Percentiles rank a stretch among this genome's conserved stretches.
Evolutionary conservation across 1,140 invertebrate genomes (phyloP).

Genomic region (Maconellicoccus hirsutus): DNA sequence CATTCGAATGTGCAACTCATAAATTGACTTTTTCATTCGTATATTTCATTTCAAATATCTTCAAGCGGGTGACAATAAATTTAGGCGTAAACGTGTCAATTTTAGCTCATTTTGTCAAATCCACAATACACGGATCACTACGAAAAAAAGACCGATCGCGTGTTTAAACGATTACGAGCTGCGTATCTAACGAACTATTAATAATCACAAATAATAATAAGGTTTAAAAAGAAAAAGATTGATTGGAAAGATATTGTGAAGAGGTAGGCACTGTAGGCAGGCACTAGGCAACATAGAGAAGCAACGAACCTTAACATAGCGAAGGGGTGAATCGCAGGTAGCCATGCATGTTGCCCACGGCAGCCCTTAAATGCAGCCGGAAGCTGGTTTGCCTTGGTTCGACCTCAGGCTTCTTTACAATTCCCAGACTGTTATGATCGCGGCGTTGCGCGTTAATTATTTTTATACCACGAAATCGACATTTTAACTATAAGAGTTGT

Average conservation of each 20-base stretch:
- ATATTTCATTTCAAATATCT: too few species aligned
- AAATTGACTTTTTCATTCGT: too few species aligned
- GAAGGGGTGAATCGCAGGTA: background rate
- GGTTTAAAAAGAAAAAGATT: slow-evolving; percentile 1
- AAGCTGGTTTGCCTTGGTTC: slow-evolving; percentile 2
- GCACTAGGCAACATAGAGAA: background rate
- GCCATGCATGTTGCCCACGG: background rate
- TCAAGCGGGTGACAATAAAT: too few species aligned
- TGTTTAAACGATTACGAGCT: too few species aligned
- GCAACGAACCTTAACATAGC: background rate
- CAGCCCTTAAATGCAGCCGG: slow-evolving; percentile 6
- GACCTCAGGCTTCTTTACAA: slow-evolving; percentile 7
- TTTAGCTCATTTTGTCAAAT: too few species aligned
- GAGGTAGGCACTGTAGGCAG: background rate
- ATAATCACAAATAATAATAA: slow-evolving; percentile 10
- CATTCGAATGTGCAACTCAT: too few species aligned
- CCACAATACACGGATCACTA: too few species aligned
- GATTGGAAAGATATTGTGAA: background rate
- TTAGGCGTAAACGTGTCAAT: too few species aligned
- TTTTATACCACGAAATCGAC: slow-evolving; percentile 2
- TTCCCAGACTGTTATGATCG: slow-evolving; percentile 1
- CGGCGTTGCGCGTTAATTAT: background rate
- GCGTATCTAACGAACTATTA: background rate
- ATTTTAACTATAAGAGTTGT: background rate
- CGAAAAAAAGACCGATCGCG: too few species aligned